Conservation (phyloP, 2,113 vertebrate genomes). For the Athene cunicularia region DNA sequence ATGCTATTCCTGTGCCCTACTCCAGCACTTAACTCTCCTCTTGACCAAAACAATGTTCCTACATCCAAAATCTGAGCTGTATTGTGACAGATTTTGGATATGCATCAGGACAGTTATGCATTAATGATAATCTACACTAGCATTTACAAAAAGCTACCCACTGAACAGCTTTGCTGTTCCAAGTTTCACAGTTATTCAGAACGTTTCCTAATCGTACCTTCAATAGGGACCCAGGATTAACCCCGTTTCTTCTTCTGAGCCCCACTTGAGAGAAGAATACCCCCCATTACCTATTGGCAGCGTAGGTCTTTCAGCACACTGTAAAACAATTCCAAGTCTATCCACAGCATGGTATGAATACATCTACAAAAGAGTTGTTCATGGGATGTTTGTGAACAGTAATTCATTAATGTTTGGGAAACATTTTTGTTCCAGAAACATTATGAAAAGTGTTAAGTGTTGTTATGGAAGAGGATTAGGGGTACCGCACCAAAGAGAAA, state of each 20-base stretch:
- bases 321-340: not conserved
- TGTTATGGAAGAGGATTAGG: not conserved
- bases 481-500: not conserved
- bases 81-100: not conserved
- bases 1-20: not conserved
- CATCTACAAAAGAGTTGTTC: not conserved
- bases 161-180: not conserved
- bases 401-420: not conserved
- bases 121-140: not conserved
- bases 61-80: not conserved
- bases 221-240: not conserved
- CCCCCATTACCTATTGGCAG: not conserved
- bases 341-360: not conserved
- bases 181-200: not conserved
- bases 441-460: not conserved
- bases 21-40: not conserved
- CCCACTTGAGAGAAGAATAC: not conserved
- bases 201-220: not conserved
- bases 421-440: not conserved
- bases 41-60: not conserved
- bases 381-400: not conserved
- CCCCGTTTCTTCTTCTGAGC: not conserved
- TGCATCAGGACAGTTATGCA: not conserved
- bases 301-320: not conserved
- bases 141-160: not conserved